Base-by-base conservation (phyloP, 2,888 invertebrate species). In the Nomada fabriciana region DNA sequence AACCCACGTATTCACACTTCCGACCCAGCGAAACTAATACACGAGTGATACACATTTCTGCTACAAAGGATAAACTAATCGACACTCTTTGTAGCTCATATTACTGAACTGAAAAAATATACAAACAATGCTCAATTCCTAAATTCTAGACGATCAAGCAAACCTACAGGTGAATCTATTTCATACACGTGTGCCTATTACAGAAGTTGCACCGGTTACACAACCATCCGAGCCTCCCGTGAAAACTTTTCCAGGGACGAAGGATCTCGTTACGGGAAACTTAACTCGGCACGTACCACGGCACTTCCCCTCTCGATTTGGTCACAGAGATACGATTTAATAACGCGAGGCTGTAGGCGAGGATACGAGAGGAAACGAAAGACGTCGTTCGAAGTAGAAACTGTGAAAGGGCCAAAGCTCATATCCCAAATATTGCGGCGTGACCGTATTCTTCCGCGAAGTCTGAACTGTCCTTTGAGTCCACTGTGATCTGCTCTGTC, bases 221-320 rank as follows among this genome's bases (percentile, higher is more conserved):
- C 13, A 29, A 29, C 25, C 36, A 57, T 5, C n/a, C 10, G 7
- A 60, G 0, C 29, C 47, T 29, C 42, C 25, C n/a, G n/a, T 25
- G 61, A 70, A 52, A 78, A 79, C 72, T 73, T 76, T 70, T 50
- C 60, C 15, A 42, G 57, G 47, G 25, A 53, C 23, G 63, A 69
- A 69, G 64, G 64, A 78, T 78, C 72, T 84, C 73, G 74, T 84
- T 84, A 76, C 80, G 63, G 50, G 69, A 77, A 78, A 84, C 65
- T 70, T 76, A 53, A 42, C 36, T 7, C 57, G 68, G 67, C 74
- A 71, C 23, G 42, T 50, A 2, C 67, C 50, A 42, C 69, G 57
- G 55, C 47, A 52, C 20, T 52, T 52, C 43, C 18, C 13, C 60
- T 20, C 53, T 52, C 47, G 5, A 15, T 18, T 43, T 13, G 29